Conservation (phyloP, 2,113 vertebrate genomes). For the Seriola aureovittata region DNA sequence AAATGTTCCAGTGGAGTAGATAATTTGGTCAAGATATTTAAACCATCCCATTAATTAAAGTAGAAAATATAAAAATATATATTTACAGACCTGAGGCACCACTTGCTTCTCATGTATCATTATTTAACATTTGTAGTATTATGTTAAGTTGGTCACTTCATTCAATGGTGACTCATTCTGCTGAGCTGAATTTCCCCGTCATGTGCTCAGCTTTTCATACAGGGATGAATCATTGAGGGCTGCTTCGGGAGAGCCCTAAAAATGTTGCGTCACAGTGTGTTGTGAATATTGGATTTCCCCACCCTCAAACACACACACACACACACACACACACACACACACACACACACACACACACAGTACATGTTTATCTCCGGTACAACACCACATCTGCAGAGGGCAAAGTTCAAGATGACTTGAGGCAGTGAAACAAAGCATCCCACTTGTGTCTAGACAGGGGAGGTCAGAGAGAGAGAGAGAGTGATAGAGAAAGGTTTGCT, state of each 20-base stretch:
- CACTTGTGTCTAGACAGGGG: not conserved
- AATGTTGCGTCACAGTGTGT: not conserved
- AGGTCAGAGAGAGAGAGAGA: not conserved
- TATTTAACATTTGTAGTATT: slow-evolving; percentile 21
- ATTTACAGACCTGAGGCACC: not conserved
- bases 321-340: not conserved
- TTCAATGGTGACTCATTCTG: slow-evolving; percentile 1
- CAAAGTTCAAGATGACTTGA: slow-evolving; percentile 66
- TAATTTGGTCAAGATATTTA: not conserved
- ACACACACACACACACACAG: not conserved
- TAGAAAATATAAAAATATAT: not conserved
- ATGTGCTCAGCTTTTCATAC: not conserved
- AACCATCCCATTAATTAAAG: not conserved
- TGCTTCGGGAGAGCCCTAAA: slow-evolving; percentile 11
- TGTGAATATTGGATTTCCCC: slow-evolving; percentile 40
- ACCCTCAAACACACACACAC: not conserved
- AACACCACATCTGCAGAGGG: slow-evolving; percentile 35
- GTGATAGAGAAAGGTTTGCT: not conserved
- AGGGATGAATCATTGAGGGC: slow-evolving; percentile 23
- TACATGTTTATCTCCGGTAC: slow-evolving; percentile 47
- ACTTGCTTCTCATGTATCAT: not conserved
- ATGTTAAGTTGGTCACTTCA: not conserved
- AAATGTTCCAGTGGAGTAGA: not conserved
- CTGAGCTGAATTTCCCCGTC: slow-evolving; percentile 19
- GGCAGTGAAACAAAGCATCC: slow-evolving; percentile 5